Base-by-base conservation (phyloP, 2,888 invertebrate genomes). In the Pteria penguin region DNA sequence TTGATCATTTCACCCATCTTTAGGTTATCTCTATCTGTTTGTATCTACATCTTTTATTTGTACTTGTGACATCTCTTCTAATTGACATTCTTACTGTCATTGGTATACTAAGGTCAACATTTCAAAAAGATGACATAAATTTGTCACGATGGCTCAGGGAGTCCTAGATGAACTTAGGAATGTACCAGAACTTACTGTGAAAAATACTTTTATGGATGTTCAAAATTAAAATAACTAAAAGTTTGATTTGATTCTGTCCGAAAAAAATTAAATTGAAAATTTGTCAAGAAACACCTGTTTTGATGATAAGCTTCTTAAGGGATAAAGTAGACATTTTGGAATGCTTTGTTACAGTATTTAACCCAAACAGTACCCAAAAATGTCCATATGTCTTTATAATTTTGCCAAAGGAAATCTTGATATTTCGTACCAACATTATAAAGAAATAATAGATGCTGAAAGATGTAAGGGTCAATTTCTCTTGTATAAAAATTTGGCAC, bases 111-210 rank as follows among this genome's bases (percentile, higher is more conserved):
- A 79, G 74, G 36, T 33, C 74, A 22, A 79, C 76, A 2, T 76
- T 79, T 45, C 76, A 79, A 31, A 74, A 74, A 26, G 79, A 79
- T 36, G 4, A 18, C 33, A 69, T 79, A 4, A 75, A 80, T 67
- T 4, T 80, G 4, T 72, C 77, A n/a, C n/a, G n/a, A n/a, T n/a
- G n/a, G n/a, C n/a, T n/a, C n/a, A 61, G 27, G 31, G 1, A 5
- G 60, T 60, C 3, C 76, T 73, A n/a, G 55, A 67, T 14, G 69
- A 65, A 29, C 73, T 79, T 24, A 29, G 54, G 27, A 33, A 55
- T 3, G 71, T 72, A 3, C 36, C 68, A 5, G 32, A 36, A 31
- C n/a, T n/a, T 71, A 45, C 1, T 24, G n/a, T 22, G 18, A 22
- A 36, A 31, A 31, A 22, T 2, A 63, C 45, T 22, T 72, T 54